phyloP scores from a whole-genome alignment of 2,113 vertebrate genomes.

The Myotis brandtii region DNA sequence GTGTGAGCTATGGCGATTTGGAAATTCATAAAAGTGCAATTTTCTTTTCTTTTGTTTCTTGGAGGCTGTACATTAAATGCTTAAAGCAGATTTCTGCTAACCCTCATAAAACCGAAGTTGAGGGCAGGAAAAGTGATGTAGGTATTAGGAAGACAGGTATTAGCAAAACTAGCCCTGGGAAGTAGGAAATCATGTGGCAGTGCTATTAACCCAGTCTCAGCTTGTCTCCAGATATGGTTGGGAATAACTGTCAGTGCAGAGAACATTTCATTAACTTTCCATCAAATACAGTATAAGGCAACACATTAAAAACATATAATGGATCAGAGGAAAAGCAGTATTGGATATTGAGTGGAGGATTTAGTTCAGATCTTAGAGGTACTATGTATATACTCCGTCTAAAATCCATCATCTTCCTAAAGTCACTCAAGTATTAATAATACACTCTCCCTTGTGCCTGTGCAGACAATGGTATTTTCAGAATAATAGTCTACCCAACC shows the following conservation, averaged over 20 bases:
- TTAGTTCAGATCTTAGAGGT: not conserved
- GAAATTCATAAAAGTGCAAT: slow-evolving; percentile 40
- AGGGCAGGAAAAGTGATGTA: not conserved
- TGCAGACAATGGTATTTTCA: not conserved
- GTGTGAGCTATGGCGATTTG: slow-evolving; percentile 54
- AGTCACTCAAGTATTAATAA: not conserved
- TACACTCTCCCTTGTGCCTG: not conserved
- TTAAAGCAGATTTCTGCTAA: slow-evolving; percentile 50
- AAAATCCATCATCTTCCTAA: not conserved
- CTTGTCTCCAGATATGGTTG: not conserved
- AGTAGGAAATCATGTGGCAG: not conserved
- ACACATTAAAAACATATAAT: not conserved
- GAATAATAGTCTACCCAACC: not conserved
- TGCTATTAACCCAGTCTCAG: not conserved
- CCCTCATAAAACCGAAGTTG: not conserved
- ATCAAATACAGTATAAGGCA: not conserved
- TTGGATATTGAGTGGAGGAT: not conserved
- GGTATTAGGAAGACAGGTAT: not conserved
- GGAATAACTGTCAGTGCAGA: not conserved
- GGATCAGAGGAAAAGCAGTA: not conserved
- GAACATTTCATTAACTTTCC: not conserved
- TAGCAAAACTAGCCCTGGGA: not conserved
- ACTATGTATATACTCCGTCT: not conserved
- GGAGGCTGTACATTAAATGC: slow-evolving; percentile 40
- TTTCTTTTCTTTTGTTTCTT: slow-evolving; percentile 55